A percentile compares a stretch with the other conserved stretches of the same genome.
phyloP scores from a whole-genome alignment of 2,113 vertebrate species.

The Muntiacus muntjak region DNA sequence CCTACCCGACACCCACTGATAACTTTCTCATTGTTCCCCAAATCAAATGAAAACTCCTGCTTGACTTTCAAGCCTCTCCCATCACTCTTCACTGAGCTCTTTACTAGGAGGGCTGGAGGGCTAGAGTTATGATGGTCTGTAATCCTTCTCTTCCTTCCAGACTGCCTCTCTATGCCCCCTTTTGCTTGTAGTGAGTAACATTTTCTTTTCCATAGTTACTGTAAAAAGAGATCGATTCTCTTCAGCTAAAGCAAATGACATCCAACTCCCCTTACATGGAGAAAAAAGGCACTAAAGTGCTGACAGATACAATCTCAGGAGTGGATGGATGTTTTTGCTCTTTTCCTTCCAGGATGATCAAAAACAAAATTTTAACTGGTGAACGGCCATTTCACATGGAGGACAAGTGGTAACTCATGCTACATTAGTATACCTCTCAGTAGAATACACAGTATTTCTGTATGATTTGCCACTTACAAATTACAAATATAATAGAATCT shows the following conservation, averaged over 20 bases:
- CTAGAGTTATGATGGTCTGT: not conserved
- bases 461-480: not conserved
- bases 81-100: not conserved
- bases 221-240: constrained; percentile 60
- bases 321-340: not conserved
- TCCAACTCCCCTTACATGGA: constrained; percentile 31
- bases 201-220: constrained; percentile 51
- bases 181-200: not conserved
- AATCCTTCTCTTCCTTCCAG: not conserved
- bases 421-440: not conserved
- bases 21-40: not conserved
- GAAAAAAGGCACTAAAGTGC: constrained; percentile 16
- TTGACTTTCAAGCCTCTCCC: not conserved
- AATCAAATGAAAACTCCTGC: not conserved
- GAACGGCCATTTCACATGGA: not conserved
- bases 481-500: not conserved
- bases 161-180: not conserved
- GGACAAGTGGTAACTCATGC: not conserved
- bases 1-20: not conserved
- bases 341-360: constrained; percentile 2
- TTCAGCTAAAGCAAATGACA: constrained; percentile 61
- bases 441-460: not conserved
- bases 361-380: not conserved
- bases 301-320: not conserved
- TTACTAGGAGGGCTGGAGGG: not conserved